Conservation (phyloP, 2,888 invertebrate species). For the Rhagonycha lutea region DNA sequence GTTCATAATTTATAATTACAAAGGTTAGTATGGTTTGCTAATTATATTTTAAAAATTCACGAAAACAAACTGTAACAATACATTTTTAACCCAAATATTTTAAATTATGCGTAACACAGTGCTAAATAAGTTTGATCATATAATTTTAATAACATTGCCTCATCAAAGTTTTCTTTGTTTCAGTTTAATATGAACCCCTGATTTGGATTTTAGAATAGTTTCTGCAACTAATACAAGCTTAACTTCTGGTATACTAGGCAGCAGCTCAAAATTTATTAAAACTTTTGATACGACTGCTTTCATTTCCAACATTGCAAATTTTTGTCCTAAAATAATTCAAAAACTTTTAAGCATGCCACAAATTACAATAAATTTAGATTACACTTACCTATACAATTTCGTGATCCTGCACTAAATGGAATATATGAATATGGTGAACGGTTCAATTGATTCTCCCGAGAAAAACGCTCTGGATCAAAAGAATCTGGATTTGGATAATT, state of each 20-base stretch:
- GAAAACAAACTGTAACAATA: too few relatives aligned
- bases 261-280: not conserved
- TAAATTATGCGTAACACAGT: too few relatives aligned
- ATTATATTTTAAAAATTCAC: too few relatives aligned
- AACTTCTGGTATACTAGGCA: conserved; percentile 36
- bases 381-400: conserved; percentile 50
- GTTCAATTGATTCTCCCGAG: conserved; percentile 45
- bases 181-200: conserved; percentile 52
- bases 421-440: conserved; percentile 46
- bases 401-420: conserved; percentile 48
- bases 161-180: not conserved
- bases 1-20: too few relatives aligned
- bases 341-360: too few relatives aligned
- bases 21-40: too few relatives aligned
- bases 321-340: not conserved
- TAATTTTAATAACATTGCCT: not conserved
- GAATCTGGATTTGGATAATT: conserved; percentile 55
- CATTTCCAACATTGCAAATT: too few relatives aligned
- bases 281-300: not conserved
- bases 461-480: conserved; percentile 54
- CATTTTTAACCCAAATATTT: too few relatives aligned
- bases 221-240: conserved; percentile 54
- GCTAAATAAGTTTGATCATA: not conserved
- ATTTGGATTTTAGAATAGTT: conserved; percentile 56
- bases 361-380: too few relatives aligned